These are phyloP conservation scores for Lysandra bellargus DNA, from an alignment of 2,888 invertebrate genomes.

Conservation along the genomic window DNA sequence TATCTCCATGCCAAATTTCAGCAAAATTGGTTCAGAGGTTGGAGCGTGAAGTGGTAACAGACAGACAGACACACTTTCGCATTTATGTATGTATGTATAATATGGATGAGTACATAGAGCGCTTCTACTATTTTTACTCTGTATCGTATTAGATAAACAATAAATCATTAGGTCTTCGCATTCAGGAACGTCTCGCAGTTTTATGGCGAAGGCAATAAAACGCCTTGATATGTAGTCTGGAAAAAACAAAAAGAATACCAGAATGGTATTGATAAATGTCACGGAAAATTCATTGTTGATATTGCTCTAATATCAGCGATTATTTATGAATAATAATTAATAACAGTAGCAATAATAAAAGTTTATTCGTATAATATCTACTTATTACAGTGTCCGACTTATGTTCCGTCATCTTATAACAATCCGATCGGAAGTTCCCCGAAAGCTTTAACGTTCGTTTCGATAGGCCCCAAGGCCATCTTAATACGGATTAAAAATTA, in stretches of 20 bases:
- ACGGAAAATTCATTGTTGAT: not conserved
- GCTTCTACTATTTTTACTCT: not conserved
- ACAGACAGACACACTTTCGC: no score
- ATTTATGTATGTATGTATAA: no score
- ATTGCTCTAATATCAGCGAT: not conserved
- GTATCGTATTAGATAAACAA: slow-evolving; percentile 13
- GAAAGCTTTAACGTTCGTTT: not conserved
- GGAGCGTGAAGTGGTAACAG: no score
- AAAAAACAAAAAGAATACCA: slow-evolving; percentile 18
- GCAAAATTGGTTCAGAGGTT: no score
- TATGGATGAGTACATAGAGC: not conserved
- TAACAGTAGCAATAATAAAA: no score
- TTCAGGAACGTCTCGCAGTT: slow-evolving; percentile 30
- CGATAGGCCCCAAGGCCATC: not conserved
- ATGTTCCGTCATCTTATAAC: no score
- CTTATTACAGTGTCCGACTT: no score
- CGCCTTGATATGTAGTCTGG: slow-evolving; percentile 26
- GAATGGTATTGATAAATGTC: not conserved
- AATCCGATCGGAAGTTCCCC: not conserved
- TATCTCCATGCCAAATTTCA: no score
- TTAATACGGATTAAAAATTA: not conserved
- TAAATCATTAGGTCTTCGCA: slow-evolving; percentile 28
- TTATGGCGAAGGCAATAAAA: slow-evolving; percentile 31
- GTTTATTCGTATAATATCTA: no score
- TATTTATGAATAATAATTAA: no score